phyloP scores from a whole-genome alignment of 1,140 invertebrate genomes.

The Drosophila bifasciata region DNA sequence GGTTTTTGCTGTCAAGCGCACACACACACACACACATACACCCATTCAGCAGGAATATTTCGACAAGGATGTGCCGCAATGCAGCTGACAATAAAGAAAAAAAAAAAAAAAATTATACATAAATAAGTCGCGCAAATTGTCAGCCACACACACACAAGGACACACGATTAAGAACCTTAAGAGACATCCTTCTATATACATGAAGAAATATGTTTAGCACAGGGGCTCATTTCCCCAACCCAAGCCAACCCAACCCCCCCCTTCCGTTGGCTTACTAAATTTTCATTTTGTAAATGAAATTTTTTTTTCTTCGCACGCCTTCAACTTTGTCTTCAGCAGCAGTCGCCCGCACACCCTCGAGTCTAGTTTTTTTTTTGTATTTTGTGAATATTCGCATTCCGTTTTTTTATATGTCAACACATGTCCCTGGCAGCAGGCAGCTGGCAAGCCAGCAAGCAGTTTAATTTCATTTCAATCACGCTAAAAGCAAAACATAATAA shows the following conservation, averaged over 20 bases:
- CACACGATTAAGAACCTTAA: constrained; percentile 63
- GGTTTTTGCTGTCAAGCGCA: constrained; percentile 79
- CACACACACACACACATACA: constrained; percentile 24
- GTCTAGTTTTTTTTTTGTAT: constrained; percentile 69
- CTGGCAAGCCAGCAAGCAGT: constrained; percentile 38
- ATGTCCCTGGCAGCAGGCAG: constrained; percentile 63
- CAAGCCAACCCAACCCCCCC: neutral
- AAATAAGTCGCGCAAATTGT: constrained; percentile 65
- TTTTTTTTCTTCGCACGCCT: constrained; percentile 50
- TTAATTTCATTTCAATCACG: constrained; percentile 82
- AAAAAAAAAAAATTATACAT: constrained; percentile 47
- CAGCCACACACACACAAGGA: constrained; percentile 17
- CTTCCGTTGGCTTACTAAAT: constrained; percentile 58
- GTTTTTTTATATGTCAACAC: constrained; percentile 67
- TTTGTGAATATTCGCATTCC: constrained; percentile 14
- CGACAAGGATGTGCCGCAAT: constrained; percentile 53
- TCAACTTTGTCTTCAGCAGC: constrained; percentile 34
- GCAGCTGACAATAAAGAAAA: constrained; percentile 64
- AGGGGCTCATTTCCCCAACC: constrained; percentile 20
- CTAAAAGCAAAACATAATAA: constrained; percentile 82
- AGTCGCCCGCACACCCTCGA: neutral
- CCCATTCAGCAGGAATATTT: constrained; percentile 10
- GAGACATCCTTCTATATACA: constrained; percentile 26
- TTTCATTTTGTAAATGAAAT: constrained; percentile 80
- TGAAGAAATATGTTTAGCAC: constrained; percentile 65